Percentiles rank a stretch among this genome's conserved stretches.
Evolutionary conservation across 2,113 vertebrate genomes (phyloP).

Genomic region (Calyptommatus sinebrachiatus): DNA sequence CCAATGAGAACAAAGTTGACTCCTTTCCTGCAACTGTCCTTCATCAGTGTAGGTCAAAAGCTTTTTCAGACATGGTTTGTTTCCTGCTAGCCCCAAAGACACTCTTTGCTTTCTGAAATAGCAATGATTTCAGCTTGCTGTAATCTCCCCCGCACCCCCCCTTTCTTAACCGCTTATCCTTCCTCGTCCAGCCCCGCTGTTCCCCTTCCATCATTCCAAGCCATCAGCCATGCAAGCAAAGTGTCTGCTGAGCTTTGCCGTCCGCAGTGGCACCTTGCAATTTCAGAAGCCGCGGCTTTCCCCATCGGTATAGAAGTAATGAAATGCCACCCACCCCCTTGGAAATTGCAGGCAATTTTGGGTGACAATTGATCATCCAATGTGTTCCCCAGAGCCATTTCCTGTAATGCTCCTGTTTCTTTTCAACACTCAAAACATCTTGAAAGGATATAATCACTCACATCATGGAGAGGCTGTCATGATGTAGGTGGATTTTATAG

Average conservation of each 20-base stretch:
- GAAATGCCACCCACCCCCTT: rapidly evolving
- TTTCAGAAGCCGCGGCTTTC: rapidly evolving
- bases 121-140: rapidly evolving
- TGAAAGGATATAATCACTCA: not conserved
- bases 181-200: rapidly evolving
- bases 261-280: rapidly evolving
- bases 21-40: too few relatives aligned
- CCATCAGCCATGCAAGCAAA: not conserved
- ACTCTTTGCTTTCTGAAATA: not conserved
- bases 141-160: not conserved
- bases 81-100: not conserved
- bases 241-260: not conserved
- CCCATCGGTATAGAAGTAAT: rapidly evolving
- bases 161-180: rapidly evolving
- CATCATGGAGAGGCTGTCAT: not conserved
- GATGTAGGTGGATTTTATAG: not conserved
- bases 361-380: not conserved
- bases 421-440: not conserved
- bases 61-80: too few relatives aligned
- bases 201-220: rapidly evolving
- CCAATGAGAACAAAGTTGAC: too few relatives aligned
- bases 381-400: conserved; percentile 29
- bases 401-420: conserved; percentile 30
- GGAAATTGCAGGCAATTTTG: not conserved
- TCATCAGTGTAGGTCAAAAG: too few relatives aligned